Base-by-base conservation (phyloP, 30 jellyfish, hydroid and myxozoan genomes). In the Chironex yamaguchii region DNA sequence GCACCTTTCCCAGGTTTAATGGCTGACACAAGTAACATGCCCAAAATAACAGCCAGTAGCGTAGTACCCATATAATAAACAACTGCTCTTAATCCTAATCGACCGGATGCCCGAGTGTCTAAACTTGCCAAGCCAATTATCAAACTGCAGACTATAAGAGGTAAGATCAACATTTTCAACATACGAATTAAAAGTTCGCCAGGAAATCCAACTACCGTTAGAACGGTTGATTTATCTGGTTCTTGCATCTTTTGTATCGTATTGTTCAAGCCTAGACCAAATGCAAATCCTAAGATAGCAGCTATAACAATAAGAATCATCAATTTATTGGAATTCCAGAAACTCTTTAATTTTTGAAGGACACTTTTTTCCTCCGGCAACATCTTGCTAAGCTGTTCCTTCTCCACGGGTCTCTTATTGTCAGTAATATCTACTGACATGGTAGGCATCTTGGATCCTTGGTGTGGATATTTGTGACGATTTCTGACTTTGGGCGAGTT, bases 101-200 rank as follows among this genome's bases (percentile, higher is more conserved):
- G 87, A 14, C 99, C 99, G 29, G 99, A 95, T 14, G 99, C 96
- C 28, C 67, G 85, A 49, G 89, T 87, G 76, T 95, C 99, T 4
- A 95, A 90, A 74, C 93, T 95, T 4, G 99, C 99, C 27, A 95
- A 68, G 34, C 99, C 99, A 64, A 95, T 96, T 22, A 93, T 93
- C 76, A 93, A 89, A 71, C 98, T 93, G 35, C 92, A 93, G 25
- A 85, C 85, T 12, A 93, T 93, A 62, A 93, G 88, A 11, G 98
- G 98, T 12, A 93, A 85, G 48, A 93, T 88, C 32, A 93, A 64
- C 84, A 93, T 1, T 34, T 93, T 93, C 74, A 93, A 70, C 88
- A 82, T 79, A 13, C 98, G 92, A 26, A 93, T 77, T 1, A 93
- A 65, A 0, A 93, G 73, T 36, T 87, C 98, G 17, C 98, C 98